phyloP scores from a whole-genome alignment of 2,888 invertebrate species.

The Drosophila rellima region DNA sequence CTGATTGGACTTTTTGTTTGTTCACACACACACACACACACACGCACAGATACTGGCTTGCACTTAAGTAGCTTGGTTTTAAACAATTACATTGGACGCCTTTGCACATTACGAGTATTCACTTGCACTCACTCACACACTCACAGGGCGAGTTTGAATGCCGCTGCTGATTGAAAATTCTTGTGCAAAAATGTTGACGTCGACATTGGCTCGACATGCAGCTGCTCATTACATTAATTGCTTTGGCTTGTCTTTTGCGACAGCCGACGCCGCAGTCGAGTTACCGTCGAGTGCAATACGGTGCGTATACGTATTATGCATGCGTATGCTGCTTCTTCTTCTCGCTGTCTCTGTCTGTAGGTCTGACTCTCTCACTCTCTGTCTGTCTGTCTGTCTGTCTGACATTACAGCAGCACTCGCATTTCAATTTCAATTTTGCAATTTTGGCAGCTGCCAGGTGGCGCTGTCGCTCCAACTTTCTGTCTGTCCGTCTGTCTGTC shows the following conservation, averaged over 20 bases:
- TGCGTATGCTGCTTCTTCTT: constrained; percentile 51
- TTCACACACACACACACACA: constrained; percentile 24
- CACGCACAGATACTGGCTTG: constrained; percentile 29
- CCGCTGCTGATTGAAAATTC: constrained; percentile 77
- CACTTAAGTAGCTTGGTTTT: constrained; percentile 78
- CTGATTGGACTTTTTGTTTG: constrained; percentile 80
- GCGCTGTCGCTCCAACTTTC: constrained; percentile 78
- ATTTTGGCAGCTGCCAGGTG: constrained; percentile 84
- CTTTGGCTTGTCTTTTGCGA: constrained; percentile 79
- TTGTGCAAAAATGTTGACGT: constrained; percentile 81
- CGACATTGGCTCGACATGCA: constrained; percentile 73
- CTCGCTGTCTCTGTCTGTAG: neutral
- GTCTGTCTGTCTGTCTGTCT: constrained; percentile 21
- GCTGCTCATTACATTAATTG: constrained; percentile 81
- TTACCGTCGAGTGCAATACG: constrained; percentile 50
- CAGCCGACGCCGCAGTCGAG: constrained; percentile 41
- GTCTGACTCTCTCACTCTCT: constrained; percentile 1
- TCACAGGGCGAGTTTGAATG: constrained; percentile 44
- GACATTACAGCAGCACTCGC: constrained; percentile 70
- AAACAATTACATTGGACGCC: constrained; percentile 78
- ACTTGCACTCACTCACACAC: constrained; percentile 11
- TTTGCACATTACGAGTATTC: constrained; percentile 67
- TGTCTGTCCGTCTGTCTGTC: neutral
- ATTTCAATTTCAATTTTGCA: constrained; percentile 83
- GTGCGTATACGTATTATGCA: constrained; percentile 80